A percentile compares a stretch with the other conserved stretches of the same genome.
Conservation (phyloP, 2,113 vertebrate genomes). For the Amphilophus citrinellus region DNA sequence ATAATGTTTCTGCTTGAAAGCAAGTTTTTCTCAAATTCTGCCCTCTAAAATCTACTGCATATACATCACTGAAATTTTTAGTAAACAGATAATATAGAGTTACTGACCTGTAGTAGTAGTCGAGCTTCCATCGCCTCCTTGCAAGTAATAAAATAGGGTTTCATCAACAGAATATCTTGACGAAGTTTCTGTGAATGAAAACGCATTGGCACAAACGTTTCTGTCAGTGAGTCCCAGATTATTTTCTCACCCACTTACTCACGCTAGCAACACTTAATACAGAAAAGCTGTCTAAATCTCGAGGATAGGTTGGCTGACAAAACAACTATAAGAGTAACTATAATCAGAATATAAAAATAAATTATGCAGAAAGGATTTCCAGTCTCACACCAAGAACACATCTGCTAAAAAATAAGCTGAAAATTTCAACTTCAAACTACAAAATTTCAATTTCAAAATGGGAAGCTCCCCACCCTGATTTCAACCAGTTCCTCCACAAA, state of each 20-base stretch:
- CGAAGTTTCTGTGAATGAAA: slow-evolving; percentile 89
- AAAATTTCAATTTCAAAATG: neutral
- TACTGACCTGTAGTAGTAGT: slow-evolving; percentile 91
- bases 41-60: neutral
- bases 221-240: neutral
- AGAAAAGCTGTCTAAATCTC: neutral
- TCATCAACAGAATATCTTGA: slow-evolving; percentile 98
- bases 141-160: slow-evolving; percentile 98
- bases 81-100: neutral
- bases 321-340: neutral
- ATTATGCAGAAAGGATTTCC: neutral
- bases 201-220: neutral
- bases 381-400: neutral
- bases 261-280: neutral
- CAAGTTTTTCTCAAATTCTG: neutral
- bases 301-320: neutral
- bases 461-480: slow-evolving; percentile 87
- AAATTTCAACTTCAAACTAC: neutral
- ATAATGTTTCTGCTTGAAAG: neutral
- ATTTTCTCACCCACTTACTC: neutral
- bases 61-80: neutral
- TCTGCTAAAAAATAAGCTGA: neutral
- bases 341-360: neutral
- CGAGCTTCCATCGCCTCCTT: slow-evolving; percentile 97
- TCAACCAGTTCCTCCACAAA: slow-evolving; percentile 98